Evolutionary conservation across 1,140 invertebrate species (phyloP).

Genomic region (Lithobius niger): DNA sequence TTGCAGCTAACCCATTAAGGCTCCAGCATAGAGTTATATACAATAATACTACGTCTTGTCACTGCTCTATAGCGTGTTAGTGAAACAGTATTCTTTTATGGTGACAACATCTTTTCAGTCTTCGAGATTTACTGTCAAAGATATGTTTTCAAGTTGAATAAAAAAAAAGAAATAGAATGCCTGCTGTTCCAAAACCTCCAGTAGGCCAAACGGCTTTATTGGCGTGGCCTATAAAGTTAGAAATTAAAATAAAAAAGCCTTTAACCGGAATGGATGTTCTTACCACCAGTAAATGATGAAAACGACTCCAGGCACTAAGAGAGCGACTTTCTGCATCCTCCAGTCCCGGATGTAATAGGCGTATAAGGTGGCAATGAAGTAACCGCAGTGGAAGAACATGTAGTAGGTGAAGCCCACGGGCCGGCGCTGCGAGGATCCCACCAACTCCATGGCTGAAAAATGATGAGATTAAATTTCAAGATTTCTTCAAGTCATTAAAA

Average conservation of each 20-base stretch:
- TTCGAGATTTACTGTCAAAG: no score
- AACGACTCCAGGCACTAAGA: not conserved
- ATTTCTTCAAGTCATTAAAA: no score
- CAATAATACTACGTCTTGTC: no score
- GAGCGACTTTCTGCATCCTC: constrained; percentile 1
- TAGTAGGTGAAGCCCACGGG: constrained; percentile 4
- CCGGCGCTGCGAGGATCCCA: not conserved
- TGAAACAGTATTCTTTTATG: no score
- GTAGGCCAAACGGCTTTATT: no score
- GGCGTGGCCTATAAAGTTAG: no score
- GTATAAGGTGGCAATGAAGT: constrained; percentile 5
- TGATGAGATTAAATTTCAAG: no score
- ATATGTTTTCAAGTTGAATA: not conserved
- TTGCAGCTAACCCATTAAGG: no score
- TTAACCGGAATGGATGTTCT: not conserved
- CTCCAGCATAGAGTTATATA: no score
- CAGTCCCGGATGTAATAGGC: constrained; percentile 3
- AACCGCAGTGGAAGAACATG: not conserved
- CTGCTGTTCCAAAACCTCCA: no score
- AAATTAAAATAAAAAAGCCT: not conserved
- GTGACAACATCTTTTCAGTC: no score
- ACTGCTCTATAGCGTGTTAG: no score
- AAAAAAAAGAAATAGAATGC: not conserved
- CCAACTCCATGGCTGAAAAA: constrained; percentile 6
- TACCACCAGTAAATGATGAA: constrained; percentile 5